Evolutionary conservation across 2,113 vertebrate genomes (phyloP).

Genomic region (Nasalis larvatus): DNA sequence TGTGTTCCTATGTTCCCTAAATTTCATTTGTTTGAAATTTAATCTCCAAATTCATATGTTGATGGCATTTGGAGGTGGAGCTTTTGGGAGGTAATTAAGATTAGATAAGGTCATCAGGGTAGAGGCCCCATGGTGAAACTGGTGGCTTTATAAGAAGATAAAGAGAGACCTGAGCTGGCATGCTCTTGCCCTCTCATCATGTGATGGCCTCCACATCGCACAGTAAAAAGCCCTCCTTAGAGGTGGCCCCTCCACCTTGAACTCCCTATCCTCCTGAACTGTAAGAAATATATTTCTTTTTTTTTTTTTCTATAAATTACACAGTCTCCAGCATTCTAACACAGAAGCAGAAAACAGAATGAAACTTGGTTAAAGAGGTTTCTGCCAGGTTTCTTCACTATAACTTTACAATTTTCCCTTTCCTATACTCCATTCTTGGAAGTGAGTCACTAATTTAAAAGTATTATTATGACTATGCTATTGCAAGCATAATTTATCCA

Average conservation of each 20-base stretch:
- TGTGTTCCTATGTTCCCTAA: background rate
- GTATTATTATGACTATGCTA: background rate
- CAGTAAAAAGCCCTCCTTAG: background rate
- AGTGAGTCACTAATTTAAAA: slow-evolving; percentile 7
- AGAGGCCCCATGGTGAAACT: background rate
- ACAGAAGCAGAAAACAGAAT: background rate
- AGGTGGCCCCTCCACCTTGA: background rate
- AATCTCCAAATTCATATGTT: background rate
- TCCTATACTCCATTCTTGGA: background rate
- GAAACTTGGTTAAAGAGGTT: background rate
- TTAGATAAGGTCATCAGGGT: background rate
- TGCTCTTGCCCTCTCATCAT: background rate
- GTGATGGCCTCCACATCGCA: background rate
- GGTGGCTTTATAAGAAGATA: background rate
- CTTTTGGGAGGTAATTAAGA: background rate
- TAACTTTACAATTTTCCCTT: background rate
- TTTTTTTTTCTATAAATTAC: background rate
- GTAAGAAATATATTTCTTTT: background rate
- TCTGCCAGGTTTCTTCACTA: background rate
- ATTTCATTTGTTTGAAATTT: background rate
- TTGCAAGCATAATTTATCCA: background rate
- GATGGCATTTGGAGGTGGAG: background rate
- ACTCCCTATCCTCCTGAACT: background rate
- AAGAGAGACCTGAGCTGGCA: background rate
- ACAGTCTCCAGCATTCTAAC: background rate